Evolutionary conservation across 1,140 invertebrate species (phyloP).

Genomic region (Trichomalopsis sarcophagae): DNA sequence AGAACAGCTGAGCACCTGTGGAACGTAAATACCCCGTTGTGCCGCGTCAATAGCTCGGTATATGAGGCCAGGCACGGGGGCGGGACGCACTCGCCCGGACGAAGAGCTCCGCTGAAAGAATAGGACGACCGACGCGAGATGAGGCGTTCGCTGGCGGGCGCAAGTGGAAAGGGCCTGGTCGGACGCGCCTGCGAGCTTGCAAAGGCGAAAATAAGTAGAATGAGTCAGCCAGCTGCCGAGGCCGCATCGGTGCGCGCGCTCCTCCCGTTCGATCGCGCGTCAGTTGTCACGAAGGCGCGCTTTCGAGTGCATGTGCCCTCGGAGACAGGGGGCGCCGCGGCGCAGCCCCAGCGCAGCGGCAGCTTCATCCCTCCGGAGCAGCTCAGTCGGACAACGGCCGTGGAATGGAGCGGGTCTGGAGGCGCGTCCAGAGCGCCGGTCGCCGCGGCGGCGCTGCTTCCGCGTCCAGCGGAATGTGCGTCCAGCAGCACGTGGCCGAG

Average conservation of each 20-base stretch:
- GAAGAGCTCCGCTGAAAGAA: background rate
- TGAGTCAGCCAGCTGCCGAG: background rate
- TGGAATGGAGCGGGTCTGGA: slow-evolving; percentile 78
- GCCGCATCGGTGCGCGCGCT: background rate
- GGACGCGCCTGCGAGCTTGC: too few species aligned
- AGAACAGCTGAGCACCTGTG: background rate
- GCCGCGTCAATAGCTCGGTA: background rate
- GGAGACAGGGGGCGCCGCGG: background rate
- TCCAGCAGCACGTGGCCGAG: background rate
- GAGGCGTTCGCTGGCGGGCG: too few species aligned
- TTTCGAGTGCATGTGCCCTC: background rate
- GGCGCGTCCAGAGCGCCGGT: slow-evolving; percentile 70
- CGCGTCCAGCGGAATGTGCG: background rate
- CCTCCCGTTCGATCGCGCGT: background rate
- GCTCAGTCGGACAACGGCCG: slow-evolving; percentile 79
- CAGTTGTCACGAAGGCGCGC: background rate
- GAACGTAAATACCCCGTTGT: background rate
- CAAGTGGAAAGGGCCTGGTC: background rate
- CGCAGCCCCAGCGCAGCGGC: background rate
- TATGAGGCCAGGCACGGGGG: background rate
- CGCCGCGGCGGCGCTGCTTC: slow-evolving; percentile 62
- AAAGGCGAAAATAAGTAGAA: background rate
- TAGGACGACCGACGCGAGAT: too few species aligned
- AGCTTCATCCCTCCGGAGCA: background rate
- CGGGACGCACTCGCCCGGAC: background rate